Base-by-base conservation (phyloP, 2,888 invertebrate genomes). In the Zygogramma bicolorata region DNA sequence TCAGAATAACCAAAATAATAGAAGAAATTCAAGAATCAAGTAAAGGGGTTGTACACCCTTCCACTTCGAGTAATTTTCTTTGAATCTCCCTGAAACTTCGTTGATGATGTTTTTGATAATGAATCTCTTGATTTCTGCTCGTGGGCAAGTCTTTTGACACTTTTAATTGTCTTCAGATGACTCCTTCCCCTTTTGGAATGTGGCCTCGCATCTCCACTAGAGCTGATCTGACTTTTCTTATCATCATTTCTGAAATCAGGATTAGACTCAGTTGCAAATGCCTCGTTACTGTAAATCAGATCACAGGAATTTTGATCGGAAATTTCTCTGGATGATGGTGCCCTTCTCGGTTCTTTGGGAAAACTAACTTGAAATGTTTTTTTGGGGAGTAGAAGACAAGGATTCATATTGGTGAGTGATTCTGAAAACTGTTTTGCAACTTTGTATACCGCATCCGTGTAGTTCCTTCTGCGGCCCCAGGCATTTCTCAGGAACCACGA, bases 401-500 rank as follows among this genome's bases (percentile, higher is more conserved):
- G 74, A 42, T 75, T 75, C 38, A 75, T 31, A 18, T 75, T 73
- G 42, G 66, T 66, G n/a, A 79, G 38, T 10, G 79, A 79, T 13
- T 76, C 76, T 20, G 68, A 71, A 13, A 75, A 75, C 22, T 75
- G 74, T 38, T 76, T 74, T 1, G 79, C 79, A 27, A 80, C 65
- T 58, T 58, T 73, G 42, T 63, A 74, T 22, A 80, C 65, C 2
- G 79, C 79, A 20, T 79, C 76, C 2, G 79, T 77, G 60, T 76
- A 80, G 65, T 73, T 77, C 60, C 71, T 74, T 13, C 79, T 69
- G 42, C 77, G 75, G 20, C 78, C 74, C 61, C 75, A 67, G 8
- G 76, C 61, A 61, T 78, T 80, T 57, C 73, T 75, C 25, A 80
- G 68, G 68, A 80, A 77, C 80, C 79, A 79, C n/a, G 77, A 79